Base-by-base conservation (phyloP, 2,888 invertebrate species). In the Anthoptus insignis region DNA sequence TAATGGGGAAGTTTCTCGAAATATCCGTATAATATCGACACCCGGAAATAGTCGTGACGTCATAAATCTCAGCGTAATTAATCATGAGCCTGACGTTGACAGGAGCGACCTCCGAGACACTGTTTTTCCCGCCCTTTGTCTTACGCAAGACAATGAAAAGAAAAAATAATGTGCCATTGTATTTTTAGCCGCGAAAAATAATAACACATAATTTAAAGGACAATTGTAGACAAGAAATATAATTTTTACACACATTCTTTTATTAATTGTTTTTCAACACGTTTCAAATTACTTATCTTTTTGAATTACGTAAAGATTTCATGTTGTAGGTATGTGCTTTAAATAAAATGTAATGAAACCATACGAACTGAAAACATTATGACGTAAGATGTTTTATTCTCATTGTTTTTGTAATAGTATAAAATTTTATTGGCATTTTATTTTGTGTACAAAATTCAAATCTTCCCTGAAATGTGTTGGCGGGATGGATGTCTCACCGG, bases 1-100 rank as follows among this genome's bases (percentile, higher is more conserved):
- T 52, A 29, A 29, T 13, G 39, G n/a, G 57, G n/a, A 29, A 50
- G n/a, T 53, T 19, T 29, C 29, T 21, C 13, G n/a, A 0, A 67
- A 60, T 66, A 64, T 65, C 69, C 63, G 63, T 50, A 65, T 73
- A 67, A 76, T 76, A 76, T 75, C 76, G 79, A 75, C 73, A 74
- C 70, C 66, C 64, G 66, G 72, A 74, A 76, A 76, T 75, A 75
- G 69, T 74, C 71, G 73, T 67, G 70, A 69, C 72, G 67, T 79
- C 76, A 81, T 81, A 81, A 80, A 81, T 81, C 81, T 81, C 68
- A 39, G 63, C 57, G 73, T 78, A 79, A 80, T 81, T 81, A 81
- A 81, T 81, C 80, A 81, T 71, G 73, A 65, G 69, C 60, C 76
- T 75, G 77, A 74, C 76, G 74, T 66, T 73, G 77, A 78, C 75